A percentile compares a stretch with the other conserved stretches of the same genome.
These are phyloP conservation scores for Xylophagus ater DNA, from an alignment of 2,888 invertebrate genomes.

Conservation along the genomic window DNA sequence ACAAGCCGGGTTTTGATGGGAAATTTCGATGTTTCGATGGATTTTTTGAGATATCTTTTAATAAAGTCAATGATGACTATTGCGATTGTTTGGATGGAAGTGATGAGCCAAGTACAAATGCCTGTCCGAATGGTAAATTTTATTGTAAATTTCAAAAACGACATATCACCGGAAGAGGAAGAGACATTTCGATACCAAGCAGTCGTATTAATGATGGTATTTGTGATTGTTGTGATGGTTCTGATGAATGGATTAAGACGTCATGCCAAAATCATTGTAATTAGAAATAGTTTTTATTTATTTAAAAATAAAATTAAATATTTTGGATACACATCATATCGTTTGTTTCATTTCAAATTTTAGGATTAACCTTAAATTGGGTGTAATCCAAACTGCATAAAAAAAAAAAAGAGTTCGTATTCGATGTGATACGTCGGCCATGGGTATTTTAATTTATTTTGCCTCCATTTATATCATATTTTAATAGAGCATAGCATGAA, in stretches of 20 bases:
- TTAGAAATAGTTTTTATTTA: no score
- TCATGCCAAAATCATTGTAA: conserved; percentile 6
- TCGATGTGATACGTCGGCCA: no score
- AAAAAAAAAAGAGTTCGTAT: no score
- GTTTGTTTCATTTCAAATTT: no score
- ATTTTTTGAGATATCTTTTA: conserved; percentile 42
- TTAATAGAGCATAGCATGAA: no score
- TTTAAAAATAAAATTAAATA: no score
- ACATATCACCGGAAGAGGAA: conserved; percentile 34
- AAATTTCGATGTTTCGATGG: conserved; percentile 41
- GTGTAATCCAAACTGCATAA: no score
- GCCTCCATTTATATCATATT: no score
- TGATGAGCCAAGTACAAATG: conserved; percentile 77
- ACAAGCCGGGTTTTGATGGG: conserved; percentile 38
- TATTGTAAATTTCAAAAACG: conserved; percentile 56
- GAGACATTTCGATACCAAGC: conserved; percentile 50
- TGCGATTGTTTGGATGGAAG: conserved; percentile 74
- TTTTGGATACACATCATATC: no score
- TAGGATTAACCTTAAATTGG: no score
- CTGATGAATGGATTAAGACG: conserved; percentile 57
- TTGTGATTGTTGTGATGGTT: conserved; percentile 91
- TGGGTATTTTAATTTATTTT: no score
- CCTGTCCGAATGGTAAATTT: conserved; percentile 75
- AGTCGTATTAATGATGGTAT: conserved; percentile 85
- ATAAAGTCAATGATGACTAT: conserved; percentile 67